These are phyloP conservation scores for Nomada lathburiana DNA, from an alignment of 2,888 invertebrate species.

Conservation along the genomic window DNA sequence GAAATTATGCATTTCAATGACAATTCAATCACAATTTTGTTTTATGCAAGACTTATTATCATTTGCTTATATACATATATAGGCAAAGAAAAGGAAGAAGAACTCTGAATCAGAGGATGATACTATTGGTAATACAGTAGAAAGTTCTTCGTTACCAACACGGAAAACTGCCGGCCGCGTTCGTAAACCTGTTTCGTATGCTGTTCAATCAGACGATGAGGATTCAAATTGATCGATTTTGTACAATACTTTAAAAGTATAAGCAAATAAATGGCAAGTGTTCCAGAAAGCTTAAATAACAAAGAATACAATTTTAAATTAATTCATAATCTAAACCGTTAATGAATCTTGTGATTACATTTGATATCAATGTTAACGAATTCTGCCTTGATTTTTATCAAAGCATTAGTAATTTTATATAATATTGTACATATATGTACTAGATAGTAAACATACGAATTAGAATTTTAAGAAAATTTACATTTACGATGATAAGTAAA, in stretches of 20 bases:
- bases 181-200: conserved; percentile 85
- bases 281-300: conserved; percentile 20
- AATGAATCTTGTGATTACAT: conserved; percentile 38
- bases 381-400: conserved; percentile 39
- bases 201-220: conserved; percentile 81
- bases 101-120: conserved; percentile 73
- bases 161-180: conserved; percentile 85
- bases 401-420: conserved; percentile 64
- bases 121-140: conserved; percentile 40
- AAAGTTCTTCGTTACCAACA: conserved; percentile 69
- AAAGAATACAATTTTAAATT: conserved; percentile 20
- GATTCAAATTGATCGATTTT: conserved; percentile 62
- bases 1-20: not conserved
- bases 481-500: conserved; percentile 42
- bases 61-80: conserved; percentile 2
- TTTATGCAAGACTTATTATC: not conserved
- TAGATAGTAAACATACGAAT: conserved; percentile 48
- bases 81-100: conserved; percentile 77
- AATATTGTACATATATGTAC: conserved; percentile 70
- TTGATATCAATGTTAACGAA: conserved; percentile 43
- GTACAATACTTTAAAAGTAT: conserved; percentile 4
- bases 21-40: conserved; percentile 6
- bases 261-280: conserved; percentile 9
- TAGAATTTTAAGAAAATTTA: conserved; percentile 44
- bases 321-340: conserved; percentile 15